Evolutionary conservation across 2,888 invertebrate genomes (phyloP).

Genomic region (Drosophila pegasa): DNA sequence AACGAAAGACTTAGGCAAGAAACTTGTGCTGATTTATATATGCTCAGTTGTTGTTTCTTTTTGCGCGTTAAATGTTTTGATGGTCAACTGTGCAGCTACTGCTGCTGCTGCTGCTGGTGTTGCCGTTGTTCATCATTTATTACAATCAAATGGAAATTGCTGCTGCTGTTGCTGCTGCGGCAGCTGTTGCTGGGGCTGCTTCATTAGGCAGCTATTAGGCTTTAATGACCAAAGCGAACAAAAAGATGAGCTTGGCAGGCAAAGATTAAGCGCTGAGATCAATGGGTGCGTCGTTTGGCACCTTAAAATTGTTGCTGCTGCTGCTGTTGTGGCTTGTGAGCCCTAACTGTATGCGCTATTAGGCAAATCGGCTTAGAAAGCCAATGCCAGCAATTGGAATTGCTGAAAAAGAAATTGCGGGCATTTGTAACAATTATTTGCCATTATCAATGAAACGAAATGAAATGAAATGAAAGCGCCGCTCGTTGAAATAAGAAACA

Average conservation of each 20-base stretch:
- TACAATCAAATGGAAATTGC: constrained; percentile 58
- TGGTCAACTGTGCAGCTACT: constrained; percentile 13
- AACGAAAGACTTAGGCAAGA: constrained; percentile 75
- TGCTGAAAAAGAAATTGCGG: constrained; percentile 48
- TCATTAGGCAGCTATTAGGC: constrained; percentile 56
- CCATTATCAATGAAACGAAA: constrained; percentile 64
- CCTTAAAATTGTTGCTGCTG: constrained; percentile 24
- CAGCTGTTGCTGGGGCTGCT: constrained; percentile 24
- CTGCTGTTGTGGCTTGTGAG: constrained; percentile 1
- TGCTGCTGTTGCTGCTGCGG: constrained; percentile 15
- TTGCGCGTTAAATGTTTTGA: constrained; percentile 42
- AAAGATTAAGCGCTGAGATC: constrained; percentile 1
- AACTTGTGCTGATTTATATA: constrained; percentile 67
- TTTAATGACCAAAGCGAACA: constrained; percentile 32
- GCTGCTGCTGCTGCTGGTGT: constrained; percentile 13
- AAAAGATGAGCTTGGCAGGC: constrained; percentile 13
- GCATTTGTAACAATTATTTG: constrained; percentile 72
- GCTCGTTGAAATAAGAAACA: neutral
- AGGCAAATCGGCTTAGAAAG: constrained; percentile 70
- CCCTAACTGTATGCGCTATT: constrained; percentile 61
- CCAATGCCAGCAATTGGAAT: constrained; percentile 48
- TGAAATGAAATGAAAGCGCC: constrained; percentile 45
- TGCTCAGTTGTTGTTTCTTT: neutral
- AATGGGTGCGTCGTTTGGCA: constrained; percentile 38
- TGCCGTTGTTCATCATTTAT: constrained; percentile 47